Conservation (phyloP, 2,113 vertebrate species). For the Nycticryphes semicollaris region DNA sequence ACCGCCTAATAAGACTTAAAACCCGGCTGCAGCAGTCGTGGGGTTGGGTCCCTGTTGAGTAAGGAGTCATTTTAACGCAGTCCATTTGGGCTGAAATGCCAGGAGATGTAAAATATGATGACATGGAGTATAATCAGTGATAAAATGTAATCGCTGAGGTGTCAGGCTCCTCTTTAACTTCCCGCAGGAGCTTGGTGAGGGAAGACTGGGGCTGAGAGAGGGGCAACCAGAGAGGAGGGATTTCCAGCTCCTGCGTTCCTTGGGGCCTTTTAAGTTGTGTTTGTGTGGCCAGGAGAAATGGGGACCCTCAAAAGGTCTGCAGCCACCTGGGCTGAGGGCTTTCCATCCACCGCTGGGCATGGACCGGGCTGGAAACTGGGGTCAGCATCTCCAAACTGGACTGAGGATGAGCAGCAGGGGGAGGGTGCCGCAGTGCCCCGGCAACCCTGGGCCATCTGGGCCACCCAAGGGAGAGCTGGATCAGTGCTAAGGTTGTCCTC, state of each 20-base stretch:
- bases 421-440: neutral
- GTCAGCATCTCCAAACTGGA: neutral
- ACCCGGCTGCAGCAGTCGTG: neutral
- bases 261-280: neutral
- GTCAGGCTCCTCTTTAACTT: neutral
- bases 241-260: neutral
- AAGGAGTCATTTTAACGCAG: neutral
- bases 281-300: rapidly evolving
- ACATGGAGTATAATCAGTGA: neutral
- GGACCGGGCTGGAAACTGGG: neutral
- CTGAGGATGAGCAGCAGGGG: neutral
- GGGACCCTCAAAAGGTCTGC: neutral
- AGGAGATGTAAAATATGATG: neutral
- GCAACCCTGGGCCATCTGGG: neutral
- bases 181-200: neutral
- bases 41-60: neutral
- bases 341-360: neutral
- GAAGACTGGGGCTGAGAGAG: neutral
- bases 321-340: neutral
- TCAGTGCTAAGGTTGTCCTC: neutral
- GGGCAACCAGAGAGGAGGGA: neutral
- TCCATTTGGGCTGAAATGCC: neutral
- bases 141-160: neutral
- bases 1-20: neutral
- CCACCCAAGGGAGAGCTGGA: neutral